phyloP scores from a whole-genome alignment of 1,140 invertebrate genomes.

The Drosophila guanche region DNA sequence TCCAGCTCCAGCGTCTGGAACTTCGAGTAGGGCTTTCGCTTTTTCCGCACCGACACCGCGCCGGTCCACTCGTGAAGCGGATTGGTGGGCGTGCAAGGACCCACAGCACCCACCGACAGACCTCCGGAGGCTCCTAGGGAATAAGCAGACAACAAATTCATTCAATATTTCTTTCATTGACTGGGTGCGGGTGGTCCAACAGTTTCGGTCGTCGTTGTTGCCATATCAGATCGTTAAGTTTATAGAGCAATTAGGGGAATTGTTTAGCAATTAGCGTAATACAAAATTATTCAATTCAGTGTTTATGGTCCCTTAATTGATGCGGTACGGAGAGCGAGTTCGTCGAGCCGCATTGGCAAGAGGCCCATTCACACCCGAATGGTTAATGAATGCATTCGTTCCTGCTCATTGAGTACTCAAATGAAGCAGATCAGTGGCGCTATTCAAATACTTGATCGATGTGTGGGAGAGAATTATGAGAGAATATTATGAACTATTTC shows the following conservation, averaged over 20 bases:
- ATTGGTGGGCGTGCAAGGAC: conserved; percentile 89
- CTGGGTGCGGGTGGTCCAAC: conserved; percentile 28
- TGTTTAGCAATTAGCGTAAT: conserved; percentile 53
- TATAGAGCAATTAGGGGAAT: conserved; percentile 55
- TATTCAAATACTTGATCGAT: too few relatives aligned
- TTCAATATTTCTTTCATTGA: background rate
- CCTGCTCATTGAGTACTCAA: conserved; percentile 32
- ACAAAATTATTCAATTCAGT: conserved; percentile 54
- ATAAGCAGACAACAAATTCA: background rate
- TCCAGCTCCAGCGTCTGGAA: conserved; percentile 98
- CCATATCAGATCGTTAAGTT: conserved; percentile 48
- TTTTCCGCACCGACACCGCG: conserved; percentile 94
- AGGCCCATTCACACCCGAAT: conserved; percentile 55
- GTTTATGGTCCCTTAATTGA: conserved; percentile 55
- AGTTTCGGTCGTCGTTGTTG: conserved; percentile 11
- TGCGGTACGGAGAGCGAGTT: conserved; percentile 21
- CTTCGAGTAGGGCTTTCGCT: conserved; percentile 98
- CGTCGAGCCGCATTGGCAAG: conserved; percentile 37
- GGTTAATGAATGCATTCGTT: conserved; percentile 49
- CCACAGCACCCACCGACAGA: conserved; percentile 88
- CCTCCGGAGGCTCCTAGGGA: conserved; percentile 84
- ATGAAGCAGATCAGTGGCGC: conserved; percentile 3
- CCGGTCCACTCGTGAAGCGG: conserved; percentile 94
- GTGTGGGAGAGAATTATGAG: too few relatives aligned
- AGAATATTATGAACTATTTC: too few relatives aligned